phyloP scores from a whole-genome alignment of 2,113 vertebrate genomes.

The Sylvietta virens region DNA sequence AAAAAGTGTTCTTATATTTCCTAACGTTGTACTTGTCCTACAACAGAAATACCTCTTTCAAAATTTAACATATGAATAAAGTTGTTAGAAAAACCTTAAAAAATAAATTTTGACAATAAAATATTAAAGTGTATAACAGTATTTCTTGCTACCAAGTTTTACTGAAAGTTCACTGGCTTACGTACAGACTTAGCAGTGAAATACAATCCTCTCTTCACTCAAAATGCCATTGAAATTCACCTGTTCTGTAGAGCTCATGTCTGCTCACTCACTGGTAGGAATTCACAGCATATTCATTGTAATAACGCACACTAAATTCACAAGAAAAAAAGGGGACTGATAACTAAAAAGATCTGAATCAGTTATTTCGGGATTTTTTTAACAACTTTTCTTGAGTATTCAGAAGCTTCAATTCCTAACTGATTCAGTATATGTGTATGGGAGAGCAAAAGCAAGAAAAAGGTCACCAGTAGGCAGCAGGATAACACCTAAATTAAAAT shows the following conservation, averaged over 20 bases:
- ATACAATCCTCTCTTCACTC: background rate
- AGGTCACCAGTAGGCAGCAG: background rate
- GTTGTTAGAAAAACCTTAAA: background rate
- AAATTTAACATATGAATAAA: background rate
- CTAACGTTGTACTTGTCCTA: background rate
- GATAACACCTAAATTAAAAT: background rate
- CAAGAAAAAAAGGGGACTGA: rapidly evolving
- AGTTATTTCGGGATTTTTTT: background rate
- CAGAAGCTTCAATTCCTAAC: background rate
- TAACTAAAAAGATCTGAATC: background rate
- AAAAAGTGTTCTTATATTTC: background rate
- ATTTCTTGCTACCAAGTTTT: background rate
- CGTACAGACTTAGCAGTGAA: background rate
- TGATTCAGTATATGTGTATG: background rate
- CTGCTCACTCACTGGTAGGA: background rate
- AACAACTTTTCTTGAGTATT: background rate
- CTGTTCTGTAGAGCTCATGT: background rate
- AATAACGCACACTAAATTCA: background rate
- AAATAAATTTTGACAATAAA: background rate
- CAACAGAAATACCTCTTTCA: background rate
- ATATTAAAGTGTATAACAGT: background rate
- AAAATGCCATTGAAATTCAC: background rate
- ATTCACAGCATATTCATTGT: background rate
- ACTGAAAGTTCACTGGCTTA: background rate
- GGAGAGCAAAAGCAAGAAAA: background rate